phyloP scores from a whole-genome alignment of 2,797 vertebrate species.

The Melanogrammus aeglefinus region DNA sequence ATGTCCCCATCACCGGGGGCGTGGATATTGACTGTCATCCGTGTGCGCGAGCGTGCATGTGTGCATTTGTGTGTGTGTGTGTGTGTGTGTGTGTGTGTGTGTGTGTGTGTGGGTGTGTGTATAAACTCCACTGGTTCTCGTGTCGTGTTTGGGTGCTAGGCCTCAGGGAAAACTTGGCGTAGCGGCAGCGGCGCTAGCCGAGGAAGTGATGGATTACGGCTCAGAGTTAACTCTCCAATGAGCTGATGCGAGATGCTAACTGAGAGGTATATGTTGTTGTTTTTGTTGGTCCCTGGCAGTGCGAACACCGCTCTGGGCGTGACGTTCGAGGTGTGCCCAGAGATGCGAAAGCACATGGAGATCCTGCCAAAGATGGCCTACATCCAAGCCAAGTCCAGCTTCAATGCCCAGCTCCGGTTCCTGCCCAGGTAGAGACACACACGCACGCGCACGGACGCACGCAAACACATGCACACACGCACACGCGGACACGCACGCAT shows the following conservation, averaged over 20 bases:
- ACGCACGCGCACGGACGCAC: neutral
- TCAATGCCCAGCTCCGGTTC: conserved; percentile 84
- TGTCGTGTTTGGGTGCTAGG: neutral
- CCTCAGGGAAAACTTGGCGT: neutral
- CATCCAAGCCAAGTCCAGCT: conserved; percentile 81
- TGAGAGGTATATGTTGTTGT: conserved; percentile 17
- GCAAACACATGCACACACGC: too few species aligned
- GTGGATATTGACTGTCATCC: neutral
- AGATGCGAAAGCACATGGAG: conserved; percentile 85
- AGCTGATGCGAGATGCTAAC: neutral
- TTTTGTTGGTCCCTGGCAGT: conserved; percentile 63
- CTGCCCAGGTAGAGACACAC: conserved; percentile 81
- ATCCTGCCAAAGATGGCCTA: conserved; percentile 82
- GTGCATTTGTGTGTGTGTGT: neutral
- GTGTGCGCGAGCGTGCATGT: neutral
- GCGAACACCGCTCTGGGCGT: conserved; percentile 76
- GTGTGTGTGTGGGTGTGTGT: neutral
- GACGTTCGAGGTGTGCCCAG: conserved; percentile 83
- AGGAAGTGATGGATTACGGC: neutral
- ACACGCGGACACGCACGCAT: conserved; percentile 22
- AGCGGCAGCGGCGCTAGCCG: neutral
- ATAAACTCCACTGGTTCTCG: neutral
- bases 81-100: neutral
- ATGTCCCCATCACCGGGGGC: neutral
- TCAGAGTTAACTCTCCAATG: neutral